These are phyloP conservation scores for Brachyptera putata DNA, from an alignment of 2,888 invertebrate genomes.

Conservation along the genomic window DNA sequence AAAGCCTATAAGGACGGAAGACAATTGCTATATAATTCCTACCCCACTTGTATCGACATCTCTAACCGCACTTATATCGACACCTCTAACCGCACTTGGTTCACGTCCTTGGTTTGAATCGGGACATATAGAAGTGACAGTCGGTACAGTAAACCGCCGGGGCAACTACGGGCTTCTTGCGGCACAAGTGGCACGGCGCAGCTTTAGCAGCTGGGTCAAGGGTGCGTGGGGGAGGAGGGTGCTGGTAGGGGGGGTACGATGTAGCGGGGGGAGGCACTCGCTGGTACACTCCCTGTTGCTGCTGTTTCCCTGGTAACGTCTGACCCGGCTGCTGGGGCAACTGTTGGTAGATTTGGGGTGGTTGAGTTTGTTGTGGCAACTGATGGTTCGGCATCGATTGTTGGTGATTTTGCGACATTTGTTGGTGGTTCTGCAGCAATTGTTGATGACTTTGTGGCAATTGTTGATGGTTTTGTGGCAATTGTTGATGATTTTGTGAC, in stretches of 20 bases:
- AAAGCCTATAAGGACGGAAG: too few species aligned
- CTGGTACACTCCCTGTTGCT: conserved; percentile 9
- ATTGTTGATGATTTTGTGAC: conserved; percentile 6
- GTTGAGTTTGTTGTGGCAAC: conserved; percentile 8
- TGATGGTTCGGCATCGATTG: neutral
- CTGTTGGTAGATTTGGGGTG: neutral
- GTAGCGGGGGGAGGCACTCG: conserved; percentile 46
- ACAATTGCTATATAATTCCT: too few species aligned
- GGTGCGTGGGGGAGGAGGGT: conserved; percentile 53
- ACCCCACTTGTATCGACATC: too few species aligned
- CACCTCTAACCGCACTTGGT: too few species aligned
- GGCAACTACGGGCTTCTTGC: conserved; percentile 74
- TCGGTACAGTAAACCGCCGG: conserved; percentile 82
- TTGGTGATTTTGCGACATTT: neutral
- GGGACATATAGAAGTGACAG: conserved; percentile 89
- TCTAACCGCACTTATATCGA: too few species aligned
- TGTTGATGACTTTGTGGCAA: neutral
- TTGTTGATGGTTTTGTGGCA: neutral
- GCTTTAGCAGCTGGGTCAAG: conserved; percentile 51
- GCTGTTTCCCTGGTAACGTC: conserved; percentile 55
- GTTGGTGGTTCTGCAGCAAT: neutral
- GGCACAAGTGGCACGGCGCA: conserved; percentile 74
- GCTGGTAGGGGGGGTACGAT: conserved; percentile 57
- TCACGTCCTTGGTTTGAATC: conserved; percentile 65
- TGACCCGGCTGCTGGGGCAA: neutral